phyloP scores from a whole-genome alignment of 2,113 vertebrate species.

The Sylvia atricapilla region DNA sequence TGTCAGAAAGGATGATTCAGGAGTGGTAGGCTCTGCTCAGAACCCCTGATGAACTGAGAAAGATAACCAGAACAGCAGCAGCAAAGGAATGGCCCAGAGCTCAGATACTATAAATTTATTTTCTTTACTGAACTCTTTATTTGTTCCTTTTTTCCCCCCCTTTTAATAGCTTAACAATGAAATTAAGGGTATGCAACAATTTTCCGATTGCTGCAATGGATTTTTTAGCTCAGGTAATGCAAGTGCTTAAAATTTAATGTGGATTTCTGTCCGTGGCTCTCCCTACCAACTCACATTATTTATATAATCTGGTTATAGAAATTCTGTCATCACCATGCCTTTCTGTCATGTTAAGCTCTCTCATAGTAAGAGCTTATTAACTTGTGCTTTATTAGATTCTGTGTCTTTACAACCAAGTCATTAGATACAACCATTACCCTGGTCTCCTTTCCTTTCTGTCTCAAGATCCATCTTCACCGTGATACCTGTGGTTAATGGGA shows the following conservation, averaged over 20 bases:
- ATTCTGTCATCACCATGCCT: neutral
- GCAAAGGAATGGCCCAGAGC: neutral
- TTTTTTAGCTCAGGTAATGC: neutral
- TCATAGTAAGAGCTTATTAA: conserved; percentile 39
- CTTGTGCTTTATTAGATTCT: conserved; percentile 32
- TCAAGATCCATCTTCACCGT: neutral
- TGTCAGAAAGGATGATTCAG: conserved; percentile 32
- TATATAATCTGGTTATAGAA: conserved; percentile 13
- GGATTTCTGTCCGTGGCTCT: neutral
- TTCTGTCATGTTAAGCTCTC: conserved; percentile 21
- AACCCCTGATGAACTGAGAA: neutral
- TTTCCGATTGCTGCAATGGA: neutral
- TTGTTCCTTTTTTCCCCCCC: neutral
- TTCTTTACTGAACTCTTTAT: neutral
- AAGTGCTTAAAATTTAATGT: neutral
- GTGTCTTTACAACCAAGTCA: conserved; percentile 27
- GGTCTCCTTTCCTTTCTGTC: neutral
- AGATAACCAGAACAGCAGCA: neutral
- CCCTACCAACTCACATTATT: neutral
- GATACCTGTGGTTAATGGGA: neutral
- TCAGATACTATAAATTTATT: neutral
- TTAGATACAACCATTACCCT: conserved; percentile 38
- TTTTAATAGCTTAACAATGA: neutral
- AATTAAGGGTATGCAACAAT: neutral
- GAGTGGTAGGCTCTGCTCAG: neutral